Conservation (phyloP, 2,113 vertebrate species). For the Oryzias javanicus region DNA sequence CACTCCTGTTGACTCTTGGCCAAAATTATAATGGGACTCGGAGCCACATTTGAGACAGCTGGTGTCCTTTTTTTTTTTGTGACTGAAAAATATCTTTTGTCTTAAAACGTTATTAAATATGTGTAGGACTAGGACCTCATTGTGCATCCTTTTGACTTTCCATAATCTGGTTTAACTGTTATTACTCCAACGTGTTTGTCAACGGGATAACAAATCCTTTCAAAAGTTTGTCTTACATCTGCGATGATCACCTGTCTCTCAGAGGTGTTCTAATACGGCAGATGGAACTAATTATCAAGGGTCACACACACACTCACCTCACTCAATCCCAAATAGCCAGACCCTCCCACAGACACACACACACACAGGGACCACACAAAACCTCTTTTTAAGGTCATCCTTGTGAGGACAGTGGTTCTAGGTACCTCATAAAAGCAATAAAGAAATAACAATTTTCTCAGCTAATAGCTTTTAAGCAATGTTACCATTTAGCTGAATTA, state of each 20-base stretch:
- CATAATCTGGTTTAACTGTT: background rate
- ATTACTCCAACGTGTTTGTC: background rate
- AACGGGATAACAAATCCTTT: conserved; percentile 8
- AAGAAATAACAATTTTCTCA: too few relatives aligned
- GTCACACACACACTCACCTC: conserved; percentile 43
- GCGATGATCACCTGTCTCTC: conserved; percentile 55
- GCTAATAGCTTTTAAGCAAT: too few relatives aligned
- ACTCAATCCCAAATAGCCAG: background rate
- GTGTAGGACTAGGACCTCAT: background rate
- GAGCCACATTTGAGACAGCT: conserved; percentile 26
- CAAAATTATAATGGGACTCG: conserved; percentile 62
- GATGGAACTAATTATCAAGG: conserved; percentile 71
- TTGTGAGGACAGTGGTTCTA: conserved; percentile 17
- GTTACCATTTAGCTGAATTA: too few relatives aligned
- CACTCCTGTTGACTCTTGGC: conserved; percentile 42
- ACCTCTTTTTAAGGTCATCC: conserved; percentile 31
- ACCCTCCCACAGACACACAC: conserved; percentile 4
- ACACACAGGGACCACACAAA: conserved; percentile 4
- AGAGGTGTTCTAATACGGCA: conserved; percentile 65
- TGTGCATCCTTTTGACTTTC: background rate
- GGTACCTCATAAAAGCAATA: background rate
- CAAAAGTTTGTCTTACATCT: conserved; percentile 45
- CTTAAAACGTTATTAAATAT: background rate
- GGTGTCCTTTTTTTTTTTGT: background rate
- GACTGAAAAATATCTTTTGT: background rate